Evolutionary conservation across 2,113 vertebrate genomes (phyloP), one percentile per base, ranked within the genome.

Genomic region (Odocoileus hemionus): DNA sequence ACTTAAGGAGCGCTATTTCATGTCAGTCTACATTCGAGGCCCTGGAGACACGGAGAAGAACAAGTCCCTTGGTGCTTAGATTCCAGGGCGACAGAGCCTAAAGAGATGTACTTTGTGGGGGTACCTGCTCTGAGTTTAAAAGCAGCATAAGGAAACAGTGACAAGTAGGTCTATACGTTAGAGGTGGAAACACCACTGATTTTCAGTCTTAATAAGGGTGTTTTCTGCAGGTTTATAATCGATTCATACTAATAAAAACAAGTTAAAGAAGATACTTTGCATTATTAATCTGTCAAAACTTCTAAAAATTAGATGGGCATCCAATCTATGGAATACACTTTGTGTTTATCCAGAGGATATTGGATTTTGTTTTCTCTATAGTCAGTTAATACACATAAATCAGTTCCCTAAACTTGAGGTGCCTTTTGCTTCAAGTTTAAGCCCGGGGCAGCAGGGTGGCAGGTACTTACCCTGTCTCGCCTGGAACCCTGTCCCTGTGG

Each of bases 11-110:
- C 26, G 1, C 0, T 19, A 0, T 11, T 16, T 3, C 3, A 7
- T 4, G 7, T 1, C 11, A 15, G 15, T 2, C 21, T 1, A 0
- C 1, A 2, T 16, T 61, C 23, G 8, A 5, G 8, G 16, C 23
- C n/a, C 67, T 7, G 67, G 23, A 26, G 67, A n/a, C 0, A 1
- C 5, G 0, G 15, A 17, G 28, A 5, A 16, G 43, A 26, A 0
- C 2, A 0, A 5, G 45, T 3, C 21, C 21, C 47, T 23, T 0
- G 7, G 16, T 6, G 30, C 43, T 30, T 26, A 43, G 39, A 26
- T 33, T 84, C 61, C 13, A 60, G 30, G 50, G 36, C 33, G 8
- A 47, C 58, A 36, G 82, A 11, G 12, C 82, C 14, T 16, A 6
- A 55, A 28, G 17, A 17, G 1, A 0, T 9, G 58, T 7, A 30